These are phyloP conservation scores for Eupithecia subumbrata DNA, from an alignment of 2,888 invertebrate species.

Conservation along the genomic window DNA sequence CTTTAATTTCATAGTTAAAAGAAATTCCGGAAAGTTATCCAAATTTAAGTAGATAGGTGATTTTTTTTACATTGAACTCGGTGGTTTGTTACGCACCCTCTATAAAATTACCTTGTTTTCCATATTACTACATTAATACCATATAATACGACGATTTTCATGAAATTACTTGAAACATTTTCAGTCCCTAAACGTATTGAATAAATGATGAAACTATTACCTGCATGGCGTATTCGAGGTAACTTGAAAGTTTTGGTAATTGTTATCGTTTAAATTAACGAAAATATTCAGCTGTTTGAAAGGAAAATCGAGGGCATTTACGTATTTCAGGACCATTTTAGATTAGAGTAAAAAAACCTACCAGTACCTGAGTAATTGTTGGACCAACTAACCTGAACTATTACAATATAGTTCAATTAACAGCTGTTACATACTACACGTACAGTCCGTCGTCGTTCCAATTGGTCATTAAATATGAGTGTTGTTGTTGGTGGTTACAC, in stretches of 20 bases:
- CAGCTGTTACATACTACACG: neutral
- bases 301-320: neutral
- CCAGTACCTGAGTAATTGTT: neutral
- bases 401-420: neutral
- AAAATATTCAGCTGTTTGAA: neutral
- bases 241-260: neutral
- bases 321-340: neutral
- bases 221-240: neutral
- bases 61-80: too few relatives aligned
- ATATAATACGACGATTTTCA: neutral
- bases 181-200: neutral
- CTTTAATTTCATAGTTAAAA: too few relatives aligned
- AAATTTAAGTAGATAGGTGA: too few relatives aligned
- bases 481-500: neutral
- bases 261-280: neutral
- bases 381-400: neutral
- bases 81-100: too few relatives aligned
- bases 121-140: too few relatives aligned
- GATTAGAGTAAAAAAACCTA: neutral
- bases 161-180: neutral
- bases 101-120: too few relatives aligned
- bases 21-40: too few relatives aligned
- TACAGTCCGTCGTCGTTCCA: neutral
- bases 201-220: neutral
- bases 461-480: neutral